Conservation (phyloP, 2,888 invertebrate species). For the Caprella mutica region DNA sequence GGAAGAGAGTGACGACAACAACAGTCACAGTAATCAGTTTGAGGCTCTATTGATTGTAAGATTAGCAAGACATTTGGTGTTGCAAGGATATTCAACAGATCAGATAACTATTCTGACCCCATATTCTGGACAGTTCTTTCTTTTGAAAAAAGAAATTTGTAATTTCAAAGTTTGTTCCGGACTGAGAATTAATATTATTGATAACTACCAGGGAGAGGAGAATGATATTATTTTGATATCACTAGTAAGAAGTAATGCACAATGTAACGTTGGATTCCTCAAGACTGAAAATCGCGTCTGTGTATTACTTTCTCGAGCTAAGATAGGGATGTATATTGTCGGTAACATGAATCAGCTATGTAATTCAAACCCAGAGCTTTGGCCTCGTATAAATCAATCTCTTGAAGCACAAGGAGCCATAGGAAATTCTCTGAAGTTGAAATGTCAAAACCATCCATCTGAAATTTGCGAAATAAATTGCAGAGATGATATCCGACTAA, state of each 20-base stretch:
- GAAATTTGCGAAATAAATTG: conserved; percentile 3
- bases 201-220: conserved; percentile 73
- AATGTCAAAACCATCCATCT: conserved; percentile 20
- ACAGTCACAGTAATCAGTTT: conserved; percentile 51
- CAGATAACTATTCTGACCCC: conserved; percentile 63
- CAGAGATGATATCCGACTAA: conserved; percentile 5
- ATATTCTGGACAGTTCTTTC: conserved; percentile 56
- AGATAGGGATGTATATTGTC: conserved; percentile 57
- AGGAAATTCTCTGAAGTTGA: conserved; percentile 9
- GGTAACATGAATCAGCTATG: conserved; percentile 47
- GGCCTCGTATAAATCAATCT: conserved; percentile 12
- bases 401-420: background rate
- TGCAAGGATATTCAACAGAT: conserved; percentile 44
- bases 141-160: conserved; percentile 46
- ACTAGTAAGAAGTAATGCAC: conserved; percentile 60
- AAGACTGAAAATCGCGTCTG: conserved; percentile 58
- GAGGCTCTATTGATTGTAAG: conserved; percentile 55
- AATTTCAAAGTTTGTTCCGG: too few relatives aligned
- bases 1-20: conserved; percentile 35
- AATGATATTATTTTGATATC: conserved; percentile 65
- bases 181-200: conserved; percentile 44
- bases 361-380: conserved; percentile 7
- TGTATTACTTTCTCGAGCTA: conserved; percentile 64
- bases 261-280: conserved; percentile 58
- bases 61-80: conserved; percentile 51